Base-by-base conservation (phyloP, 2,888 invertebrate genomes). In the Oscheius sp. region DNA sequence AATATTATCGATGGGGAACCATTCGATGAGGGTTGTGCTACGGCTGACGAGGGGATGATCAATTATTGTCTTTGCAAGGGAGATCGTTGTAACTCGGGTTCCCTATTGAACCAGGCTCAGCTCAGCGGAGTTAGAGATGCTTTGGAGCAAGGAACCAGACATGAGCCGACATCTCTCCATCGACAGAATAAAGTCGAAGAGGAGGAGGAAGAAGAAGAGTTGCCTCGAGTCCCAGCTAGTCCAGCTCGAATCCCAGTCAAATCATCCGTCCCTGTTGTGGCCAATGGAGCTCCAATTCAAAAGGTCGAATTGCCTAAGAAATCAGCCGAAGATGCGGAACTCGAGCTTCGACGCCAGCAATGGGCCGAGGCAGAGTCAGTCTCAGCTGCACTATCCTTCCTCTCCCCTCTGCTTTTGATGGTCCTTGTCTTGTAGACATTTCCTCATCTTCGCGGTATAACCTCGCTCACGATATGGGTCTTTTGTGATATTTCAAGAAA, bases 31-130 rank as follows among this genome's bases (percentile, higher is more conserved):
- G 75, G 82, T 29, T 83, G 83, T 61, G 80, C 77, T 0, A 77
- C 81, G 1, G 78, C 80, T 8, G 79, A 78, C 45, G 79, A 80
- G 31, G 82, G 83, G 20, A 72, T 78, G 55, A 79, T 82, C 46
- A 83, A 83, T 65, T 83, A 73, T 65, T 83, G 83, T 61, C 72
- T 83, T 6, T 83, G 83, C 57, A 67, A 69, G 15, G 75, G 70
- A 17, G 72, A 80, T 20, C 65, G 75, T 67, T 83, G 83, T 66
- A 83, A 83, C 61, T 33, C 67, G 23, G 70, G 72, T 1, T 69
- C 74, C 2, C 69, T 83, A 3, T 65, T 78, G 6, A 68, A 77
- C 20, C 83, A 83, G 65, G 82, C 79, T 5, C 77, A 77, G 39
- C 50, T 57, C 15, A 68, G 72, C 15, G 75, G 76, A 29, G 45